Percentiles rank a stretch among this genome's conserved stretches.
These are phyloP conservation scores for Mythimna pallens DNA, from an alignment of 2,888 invertebrate species.

Conservation along the genomic window DNA sequence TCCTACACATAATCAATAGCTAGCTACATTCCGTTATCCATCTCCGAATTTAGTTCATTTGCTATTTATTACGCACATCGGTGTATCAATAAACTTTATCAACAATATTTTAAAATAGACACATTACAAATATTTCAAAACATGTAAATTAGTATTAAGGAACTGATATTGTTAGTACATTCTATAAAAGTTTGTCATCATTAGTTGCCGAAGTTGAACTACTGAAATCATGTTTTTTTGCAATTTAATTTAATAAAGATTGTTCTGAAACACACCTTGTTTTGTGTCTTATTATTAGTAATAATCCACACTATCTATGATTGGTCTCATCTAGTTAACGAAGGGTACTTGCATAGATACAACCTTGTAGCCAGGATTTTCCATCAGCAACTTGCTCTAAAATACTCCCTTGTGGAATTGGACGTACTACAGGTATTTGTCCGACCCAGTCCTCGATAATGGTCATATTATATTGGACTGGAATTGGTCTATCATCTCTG, in stretches of 20 bases:
- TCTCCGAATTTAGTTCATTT: neutral
- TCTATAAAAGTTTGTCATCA: neutral
- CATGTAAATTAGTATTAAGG: neutral
- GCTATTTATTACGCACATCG: neutral
- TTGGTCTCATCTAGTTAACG: no score
- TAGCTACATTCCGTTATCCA: neutral
- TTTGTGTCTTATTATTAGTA: constrained; percentile 7
- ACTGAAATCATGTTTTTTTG: constrained; percentile 16
- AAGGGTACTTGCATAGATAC: no score
- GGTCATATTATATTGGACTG: no score
- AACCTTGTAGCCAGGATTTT: no score
- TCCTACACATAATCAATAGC: neutral
- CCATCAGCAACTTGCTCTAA: no score
- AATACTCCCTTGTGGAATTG: no score
- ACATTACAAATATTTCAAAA: neutral
- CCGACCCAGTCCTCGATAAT: no score
- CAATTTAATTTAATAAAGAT: constrained; percentile 23
- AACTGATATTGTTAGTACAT: neutral
- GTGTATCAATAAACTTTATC: neutral
- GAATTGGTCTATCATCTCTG: no score
- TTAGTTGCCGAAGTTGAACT: neutral
- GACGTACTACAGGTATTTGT: no score
- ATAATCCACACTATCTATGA: no score
- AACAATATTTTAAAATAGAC: neutral
- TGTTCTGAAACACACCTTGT: neutral